Conservation (phyloP, 2,113 vertebrate species). For the Petroica traversi region DNA sequence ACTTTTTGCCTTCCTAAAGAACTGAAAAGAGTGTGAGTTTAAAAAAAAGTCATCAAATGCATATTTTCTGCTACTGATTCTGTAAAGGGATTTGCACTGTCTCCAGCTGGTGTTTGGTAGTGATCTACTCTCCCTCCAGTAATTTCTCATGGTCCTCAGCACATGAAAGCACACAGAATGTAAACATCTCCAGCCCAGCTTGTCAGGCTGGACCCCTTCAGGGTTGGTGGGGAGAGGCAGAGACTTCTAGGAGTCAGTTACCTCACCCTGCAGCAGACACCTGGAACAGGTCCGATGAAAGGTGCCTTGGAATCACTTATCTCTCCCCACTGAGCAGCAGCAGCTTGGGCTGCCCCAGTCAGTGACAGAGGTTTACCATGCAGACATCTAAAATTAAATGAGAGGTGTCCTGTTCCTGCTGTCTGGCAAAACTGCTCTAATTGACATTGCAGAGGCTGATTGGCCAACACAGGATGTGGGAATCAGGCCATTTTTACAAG, state of each 20-base stretch:
- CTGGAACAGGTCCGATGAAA: not conserved
- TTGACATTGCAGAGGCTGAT: not conserved
- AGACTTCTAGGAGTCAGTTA: not conserved
- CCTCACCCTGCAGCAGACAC: not conserved
- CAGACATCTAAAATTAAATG: slow-evolving; percentile 1
- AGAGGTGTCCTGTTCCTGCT: not conserved
- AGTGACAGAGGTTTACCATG: not conserved
- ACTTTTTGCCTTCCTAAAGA: not conserved
- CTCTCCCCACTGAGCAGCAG: not conserved
- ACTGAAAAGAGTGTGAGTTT: not conserved
- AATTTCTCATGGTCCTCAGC: not conserved
- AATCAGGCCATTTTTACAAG: not conserved
- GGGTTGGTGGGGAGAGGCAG: not conserved
- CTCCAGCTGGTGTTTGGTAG: not conserved
- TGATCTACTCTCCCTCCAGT: not conserved
- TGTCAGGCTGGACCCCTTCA: not conserved
- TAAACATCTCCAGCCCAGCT: not conserved
- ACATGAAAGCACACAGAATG: not conserved
- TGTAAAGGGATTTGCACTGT: not conserved
- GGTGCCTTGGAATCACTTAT: not conserved
- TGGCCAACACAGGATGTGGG: not conserved
- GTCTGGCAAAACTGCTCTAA: not conserved
- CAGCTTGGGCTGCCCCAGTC: not conserved
- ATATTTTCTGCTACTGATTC: not conserved
- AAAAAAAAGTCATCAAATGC: not conserved